Evolutionary conservation across 2,113 vertebrate genomes (phyloP).

Genomic region (Hippoglossus stenolepis): DNA sequence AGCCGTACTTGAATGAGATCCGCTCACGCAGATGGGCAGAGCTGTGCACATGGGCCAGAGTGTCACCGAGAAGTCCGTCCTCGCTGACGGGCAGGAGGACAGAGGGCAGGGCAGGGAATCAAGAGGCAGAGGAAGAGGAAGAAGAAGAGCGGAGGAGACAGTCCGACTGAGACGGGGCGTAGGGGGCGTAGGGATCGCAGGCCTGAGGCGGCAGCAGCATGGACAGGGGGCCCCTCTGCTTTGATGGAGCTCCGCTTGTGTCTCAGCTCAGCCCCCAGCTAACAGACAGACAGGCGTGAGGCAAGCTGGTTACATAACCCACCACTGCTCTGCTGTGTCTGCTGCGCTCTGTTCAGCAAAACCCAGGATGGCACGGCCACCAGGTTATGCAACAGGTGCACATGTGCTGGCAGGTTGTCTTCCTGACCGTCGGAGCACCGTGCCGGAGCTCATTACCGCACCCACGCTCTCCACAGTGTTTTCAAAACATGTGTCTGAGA

Average conservation of each 20-base stretch:
- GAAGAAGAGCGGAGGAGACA: background rate
- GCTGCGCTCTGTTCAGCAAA: slow-evolving; percentile 65
- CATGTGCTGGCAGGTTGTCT: slow-evolving; percentile 79
- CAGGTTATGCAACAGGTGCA: slow-evolving; percentile 85
- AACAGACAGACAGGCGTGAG: slow-evolving; percentile 61
- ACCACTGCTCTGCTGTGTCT: slow-evolving; percentile 63
- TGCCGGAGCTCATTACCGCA: slow-evolving; percentile 55
- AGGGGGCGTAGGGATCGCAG: slow-evolving; percentile 15
- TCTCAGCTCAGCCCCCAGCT: slow-evolving; percentile 43
- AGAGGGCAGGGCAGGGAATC: slow-evolving; percentile 4
- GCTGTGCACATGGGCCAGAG: slow-evolving; percentile 33
- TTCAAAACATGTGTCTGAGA: slow-evolving; percentile 58
- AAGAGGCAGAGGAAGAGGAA: background rate
- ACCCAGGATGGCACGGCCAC: slow-evolving; percentile 69
- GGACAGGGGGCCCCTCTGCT: slow-evolving; percentile 29
- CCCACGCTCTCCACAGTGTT: slow-evolving; percentile 57
- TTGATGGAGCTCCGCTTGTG: slow-evolving; percentile 29
- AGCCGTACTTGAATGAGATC: slow-evolving; percentile 32
- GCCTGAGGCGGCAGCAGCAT: background rate
- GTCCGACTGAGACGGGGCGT: background rate
- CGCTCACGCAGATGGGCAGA: slow-evolving; percentile 39
- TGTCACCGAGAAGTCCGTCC: slow-evolving; percentile 25
- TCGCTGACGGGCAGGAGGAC: background rate
- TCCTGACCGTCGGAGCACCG: slow-evolving; percentile 49
- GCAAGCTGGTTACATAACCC: slow-evolving; percentile 78